Evolutionary conservation across 2,797 vertebrate genomes (phyloP).

Genomic region (Hydrophis major): DNA sequence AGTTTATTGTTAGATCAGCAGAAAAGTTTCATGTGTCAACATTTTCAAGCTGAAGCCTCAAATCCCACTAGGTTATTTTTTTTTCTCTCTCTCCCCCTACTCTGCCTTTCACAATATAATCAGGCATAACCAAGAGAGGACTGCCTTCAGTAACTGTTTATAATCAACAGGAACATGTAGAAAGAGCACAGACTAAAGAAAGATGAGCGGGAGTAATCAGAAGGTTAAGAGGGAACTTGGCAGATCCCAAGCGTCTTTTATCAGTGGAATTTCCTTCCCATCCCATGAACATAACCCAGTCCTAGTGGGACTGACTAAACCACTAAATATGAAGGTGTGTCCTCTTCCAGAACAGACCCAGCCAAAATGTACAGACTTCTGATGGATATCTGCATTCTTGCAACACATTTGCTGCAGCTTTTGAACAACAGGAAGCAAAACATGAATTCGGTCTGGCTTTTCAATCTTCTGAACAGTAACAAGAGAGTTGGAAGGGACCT

Average conservation of each 20-base stretch:
- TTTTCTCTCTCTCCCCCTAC: too few species aligned
- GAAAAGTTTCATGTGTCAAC: constrained; percentile 20
- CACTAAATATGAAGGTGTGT: constrained; percentile 11
- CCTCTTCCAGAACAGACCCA: constrained; percentile 1
- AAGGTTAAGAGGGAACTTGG: constrained; percentile 5
- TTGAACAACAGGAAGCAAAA: not conserved
- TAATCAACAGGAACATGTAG: constrained; percentile 23
- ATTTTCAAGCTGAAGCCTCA: not conserved
- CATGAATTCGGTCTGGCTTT: not conserved
- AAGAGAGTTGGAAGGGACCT: not conserved
- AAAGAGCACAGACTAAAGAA: constrained; percentile 26
- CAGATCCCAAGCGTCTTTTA: constrained; percentile 21
- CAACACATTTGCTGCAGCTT: not conserved
- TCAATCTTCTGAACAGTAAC: not conserved
- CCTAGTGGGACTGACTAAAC: constrained; percentile 40
- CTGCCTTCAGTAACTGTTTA: not conserved
- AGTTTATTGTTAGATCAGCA: constrained; percentile 37
- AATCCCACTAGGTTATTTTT: not conserved
- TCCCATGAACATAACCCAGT: not conserved
- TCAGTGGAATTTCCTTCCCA: constrained; percentile 6
- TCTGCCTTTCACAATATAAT: not conserved
- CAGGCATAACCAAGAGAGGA: not conserved
- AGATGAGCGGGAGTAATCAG: constrained; percentile 26
- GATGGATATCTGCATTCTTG: not conserved
- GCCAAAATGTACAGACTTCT: constrained; percentile 2